These are phyloP conservation scores for Cryptocephalus primarius DNA, from an alignment of 2,888 invertebrate genomes.

Conservation along the genomic window DNA sequence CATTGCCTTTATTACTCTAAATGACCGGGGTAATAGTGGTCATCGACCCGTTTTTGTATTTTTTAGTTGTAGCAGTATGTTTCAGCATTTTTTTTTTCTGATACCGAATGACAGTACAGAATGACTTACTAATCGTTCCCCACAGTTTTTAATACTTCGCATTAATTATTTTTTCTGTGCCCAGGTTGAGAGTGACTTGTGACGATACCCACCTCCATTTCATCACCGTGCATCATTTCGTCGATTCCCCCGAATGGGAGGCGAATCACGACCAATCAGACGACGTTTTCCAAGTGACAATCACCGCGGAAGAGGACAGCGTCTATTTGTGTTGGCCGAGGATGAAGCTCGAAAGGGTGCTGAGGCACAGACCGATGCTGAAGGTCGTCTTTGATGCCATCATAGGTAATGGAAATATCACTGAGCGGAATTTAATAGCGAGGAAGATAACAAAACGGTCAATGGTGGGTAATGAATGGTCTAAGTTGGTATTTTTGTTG, in stretches of 20 bases:
- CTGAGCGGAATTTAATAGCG: background rate
- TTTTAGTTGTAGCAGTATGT: too few relatives aligned
- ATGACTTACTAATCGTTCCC: too few relatives aligned
- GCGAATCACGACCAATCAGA: conserved; percentile 67
- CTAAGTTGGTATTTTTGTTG: too few relatives aligned
- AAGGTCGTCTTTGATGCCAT: conserved; percentile 67
- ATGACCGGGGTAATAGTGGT: too few relatives aligned
- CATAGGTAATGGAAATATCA: conserved; percentile 46
- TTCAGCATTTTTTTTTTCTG: too few relatives aligned
- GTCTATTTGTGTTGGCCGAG: conserved; percentile 72
- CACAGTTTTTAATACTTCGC: too few relatives aligned
- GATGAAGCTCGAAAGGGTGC: conserved; percentile 60
- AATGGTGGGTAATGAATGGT: too few relatives aligned
- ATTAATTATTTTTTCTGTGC: background rate
- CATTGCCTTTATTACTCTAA: too few relatives aligned
- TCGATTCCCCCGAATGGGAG: conserved; percentile 87
- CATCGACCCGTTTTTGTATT: too few relatives aligned
- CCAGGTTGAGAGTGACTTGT: conserved; percentile 69
- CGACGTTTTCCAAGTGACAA: conserved; percentile 69
- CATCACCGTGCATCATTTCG: conserved; percentile 70
- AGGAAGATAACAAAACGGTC: too few relatives aligned
- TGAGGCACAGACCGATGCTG: conserved; percentile 62
- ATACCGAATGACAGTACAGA: too few relatives aligned
- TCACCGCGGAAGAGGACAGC: conserved; percentile 67
- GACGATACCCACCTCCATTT: conserved; percentile 74